Conservation (phyloP, 2,888 invertebrate genomes). For the Eubasilissa splendida region DNA sequence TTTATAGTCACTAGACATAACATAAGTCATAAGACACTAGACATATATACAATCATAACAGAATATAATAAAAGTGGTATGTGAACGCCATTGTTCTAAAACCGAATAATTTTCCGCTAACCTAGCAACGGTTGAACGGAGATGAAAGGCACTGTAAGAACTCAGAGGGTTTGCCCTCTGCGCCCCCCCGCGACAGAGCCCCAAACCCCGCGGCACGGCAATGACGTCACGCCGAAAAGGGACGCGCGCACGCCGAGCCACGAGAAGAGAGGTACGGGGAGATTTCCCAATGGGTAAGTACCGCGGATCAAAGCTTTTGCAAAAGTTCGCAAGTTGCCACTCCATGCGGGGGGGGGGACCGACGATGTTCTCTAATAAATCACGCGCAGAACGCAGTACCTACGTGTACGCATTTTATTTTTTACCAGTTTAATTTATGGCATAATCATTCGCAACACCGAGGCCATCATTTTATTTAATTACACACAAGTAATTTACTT, state of each 20-base stretch:
- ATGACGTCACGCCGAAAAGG: constrained; percentile 54
- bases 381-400: no score
- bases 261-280: constrained; percentile 19
- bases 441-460: no score
- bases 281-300: constrained; percentile 44
- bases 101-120: no score
- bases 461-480: no score
- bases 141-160: constrained; percentile 29
- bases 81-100: no score
- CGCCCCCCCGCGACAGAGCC: neutral
- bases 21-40: neutral
- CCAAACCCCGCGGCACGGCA: constrained; percentile 27
- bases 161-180: constrained; percentile 15
- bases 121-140: constrained; percentile 5
- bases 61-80: no score
- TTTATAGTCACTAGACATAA: neutral
- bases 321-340: constrained; percentile 40
- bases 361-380: no score
- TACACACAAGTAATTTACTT: no score
- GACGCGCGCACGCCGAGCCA: constrained; percentile 39
- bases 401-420: no score
- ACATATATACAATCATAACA: no score
- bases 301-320: constrained; percentile 34
- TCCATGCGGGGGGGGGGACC: no score
- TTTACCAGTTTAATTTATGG: no score